These are phyloP conservation scores for Geodia barretti DNA, from an alignment of 37 sponge, comb jelly and placozoan genomes.

Conservation along the genomic window DNA sequence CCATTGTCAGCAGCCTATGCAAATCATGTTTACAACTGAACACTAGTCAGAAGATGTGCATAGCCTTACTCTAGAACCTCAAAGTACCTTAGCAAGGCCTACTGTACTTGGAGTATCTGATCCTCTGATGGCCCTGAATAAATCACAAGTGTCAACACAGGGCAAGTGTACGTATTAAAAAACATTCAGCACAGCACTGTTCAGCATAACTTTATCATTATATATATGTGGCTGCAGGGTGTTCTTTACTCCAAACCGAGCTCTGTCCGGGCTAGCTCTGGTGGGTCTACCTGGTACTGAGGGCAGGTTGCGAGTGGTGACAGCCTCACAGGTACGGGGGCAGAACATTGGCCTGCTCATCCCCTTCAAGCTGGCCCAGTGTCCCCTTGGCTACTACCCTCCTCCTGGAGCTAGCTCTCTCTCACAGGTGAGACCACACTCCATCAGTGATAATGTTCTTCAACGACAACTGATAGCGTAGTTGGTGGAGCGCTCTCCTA, in stretches of 20 bases:
- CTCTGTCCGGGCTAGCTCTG: conserved; percentile 65
- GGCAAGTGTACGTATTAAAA: no score
- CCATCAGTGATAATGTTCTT: not conserved
- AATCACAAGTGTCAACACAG: no score
- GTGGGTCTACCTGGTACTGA: conserved; percentile 71
- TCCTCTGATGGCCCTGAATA: no score
- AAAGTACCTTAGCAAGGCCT: no score
- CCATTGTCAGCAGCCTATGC: no score
- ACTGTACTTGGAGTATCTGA: no score
- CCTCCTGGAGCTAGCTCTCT: conserved; percentile 47
- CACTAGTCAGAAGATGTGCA: no score
- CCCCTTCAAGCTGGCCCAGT: conserved; percentile 73
- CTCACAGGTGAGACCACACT: conserved; percentile 19
- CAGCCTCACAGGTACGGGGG: conserved; percentile 53
- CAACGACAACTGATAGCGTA: not conserved
- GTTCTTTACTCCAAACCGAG: conserved; percentile 73
- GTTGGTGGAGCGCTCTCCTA: no score
- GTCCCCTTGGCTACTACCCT: conserved; percentile 68
- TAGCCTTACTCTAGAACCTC: no score
- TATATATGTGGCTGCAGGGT: conserved; percentile 38
- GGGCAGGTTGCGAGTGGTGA: conserved; percentile 47
- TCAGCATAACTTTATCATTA: no score
- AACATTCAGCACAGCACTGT: no score
- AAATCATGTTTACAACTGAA: no score
- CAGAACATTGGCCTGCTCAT: conserved; percentile 41